Evolutionary conservation across 2,888 invertebrate genomes (phyloP).

Genomic region (Sphaeridia pumilis): DNA sequence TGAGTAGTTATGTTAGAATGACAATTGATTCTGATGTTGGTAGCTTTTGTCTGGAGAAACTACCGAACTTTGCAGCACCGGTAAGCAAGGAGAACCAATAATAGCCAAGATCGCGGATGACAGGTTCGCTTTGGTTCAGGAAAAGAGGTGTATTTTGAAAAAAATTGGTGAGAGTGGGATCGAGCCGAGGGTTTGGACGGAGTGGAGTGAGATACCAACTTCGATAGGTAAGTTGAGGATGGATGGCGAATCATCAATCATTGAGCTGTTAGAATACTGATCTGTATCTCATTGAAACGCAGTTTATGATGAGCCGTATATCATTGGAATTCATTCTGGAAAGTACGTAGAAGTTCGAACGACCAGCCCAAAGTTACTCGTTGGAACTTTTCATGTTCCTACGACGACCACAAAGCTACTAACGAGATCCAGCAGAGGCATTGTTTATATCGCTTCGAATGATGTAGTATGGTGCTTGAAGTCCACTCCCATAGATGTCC

Average conservation of each 20-base stretch:
- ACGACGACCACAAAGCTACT: slow-evolving; percentile 42
- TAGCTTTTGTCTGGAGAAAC: slow-evolving; percentile 46
- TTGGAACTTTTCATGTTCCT: slow-evolving; percentile 64
- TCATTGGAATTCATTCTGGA: slow-evolving; percentile 63
- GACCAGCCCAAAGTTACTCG: slow-evolving; percentile 62
- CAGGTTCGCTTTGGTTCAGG: slow-evolving; percentile 70
- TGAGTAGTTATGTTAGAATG: background rate
- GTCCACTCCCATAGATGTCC: slow-evolving; percentile 65
- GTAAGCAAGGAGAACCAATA: slow-evolving; percentile 68
- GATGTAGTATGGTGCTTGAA: slow-evolving; percentile 82
- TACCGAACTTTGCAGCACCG: slow-evolving; percentile 74
- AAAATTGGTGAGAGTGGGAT: slow-evolving; percentile 56
- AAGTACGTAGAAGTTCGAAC: slow-evolving; percentile 77
- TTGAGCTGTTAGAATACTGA: background rate
- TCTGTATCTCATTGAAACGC: slow-evolving; percentile 25
- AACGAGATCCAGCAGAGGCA: slow-evolving; percentile 60
- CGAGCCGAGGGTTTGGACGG: slow-evolving; percentile 57
- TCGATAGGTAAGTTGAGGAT: slow-evolving; percentile 48
- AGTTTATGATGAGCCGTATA: slow-evolving; percentile 90
- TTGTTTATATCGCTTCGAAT: slow-evolving; percentile 73
- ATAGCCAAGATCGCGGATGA: slow-evolving; percentile 63
- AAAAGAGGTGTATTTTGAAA: slow-evolving; percentile 74
- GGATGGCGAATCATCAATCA: background rate
- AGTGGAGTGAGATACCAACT: slow-evolving; percentile 67
- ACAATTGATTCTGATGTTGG: slow-evolving; percentile 36